These are phyloP conservation scores for Macrotrachela quadricornifera DNA, from an alignment of 1,140 invertebrate species.

Conservation along the genomic window DNA sequence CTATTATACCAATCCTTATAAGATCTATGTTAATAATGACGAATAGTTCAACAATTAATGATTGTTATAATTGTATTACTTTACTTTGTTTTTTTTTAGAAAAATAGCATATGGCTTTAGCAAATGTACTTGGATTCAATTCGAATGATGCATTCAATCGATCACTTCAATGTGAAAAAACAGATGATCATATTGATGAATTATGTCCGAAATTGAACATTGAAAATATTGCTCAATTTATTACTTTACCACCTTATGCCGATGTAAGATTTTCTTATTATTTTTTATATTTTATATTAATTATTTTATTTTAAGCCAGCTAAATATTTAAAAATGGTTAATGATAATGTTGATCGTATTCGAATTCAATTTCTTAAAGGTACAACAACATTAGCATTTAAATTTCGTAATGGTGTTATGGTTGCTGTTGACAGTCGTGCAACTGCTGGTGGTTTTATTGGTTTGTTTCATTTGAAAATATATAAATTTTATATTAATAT, in stretches of 20 bases:
- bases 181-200: too few species aligned
- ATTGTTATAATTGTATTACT: too few species aligned
- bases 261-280: not conserved
- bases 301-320: not conserved
- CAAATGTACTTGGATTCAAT: not conserved
- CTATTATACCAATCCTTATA: too few species aligned
- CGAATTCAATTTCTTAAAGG: slow-evolving; percentile 87
- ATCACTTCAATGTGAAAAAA: too few species aligned
- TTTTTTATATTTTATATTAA: not conserved
- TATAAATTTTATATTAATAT: slow-evolving; percentile 3
- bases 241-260: not conserved
- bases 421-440: slow-evolving; percentile 90
- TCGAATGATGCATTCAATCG: too few species aligned
- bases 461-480: slow-evolving; percentile 26
- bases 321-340: slow-evolving; percentile 15
- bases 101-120: not conserved
- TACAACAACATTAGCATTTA: slow-evolving; percentile 88
- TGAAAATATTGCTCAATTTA: too few species aligned
- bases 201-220: too few species aligned
- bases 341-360: slow-evolving; percentile 47
- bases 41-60: too few species aligned
- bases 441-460: slow-evolving; percentile 81
- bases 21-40: too few species aligned
- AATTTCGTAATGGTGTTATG: slow-evolving; percentile 69
- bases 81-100: too few species aligned